Evolutionary conservation across 2,888 invertebrate species (phyloP), one percentile per base, ranked within the genome.

Genomic region (Amphipoea lucens): DNA sequence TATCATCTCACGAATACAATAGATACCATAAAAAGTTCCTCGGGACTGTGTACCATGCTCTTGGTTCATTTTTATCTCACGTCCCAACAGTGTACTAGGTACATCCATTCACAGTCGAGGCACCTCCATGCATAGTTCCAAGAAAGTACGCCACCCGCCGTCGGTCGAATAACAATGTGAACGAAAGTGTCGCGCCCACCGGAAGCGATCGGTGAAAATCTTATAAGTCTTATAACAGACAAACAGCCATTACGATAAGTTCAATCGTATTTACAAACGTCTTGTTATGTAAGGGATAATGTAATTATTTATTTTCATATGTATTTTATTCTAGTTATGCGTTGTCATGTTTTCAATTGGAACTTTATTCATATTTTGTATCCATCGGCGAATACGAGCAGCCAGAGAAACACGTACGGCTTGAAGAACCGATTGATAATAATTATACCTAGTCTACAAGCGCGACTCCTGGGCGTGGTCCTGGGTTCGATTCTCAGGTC

Each of bases 111-210:
- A 78, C 45, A 83, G 82, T 85, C 78, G 42, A 78, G 72, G 69
- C 80, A 78, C 73, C 69, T 77, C 77, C 77, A 60, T 67, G 74
- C 76, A 79, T 71, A 63, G 70, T 90, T 87, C 88, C 70, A 89
- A 85, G 92, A 92, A 92, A 90, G 90, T 88, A 82, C 80, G 78
- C 79, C 82, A 76, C 83, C 77, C 77, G 63, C 76, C 74, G 51
- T 65, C 76, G 72, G 74, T 88, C 87, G 95, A 94, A 94, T 94
- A 92, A 94, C 91, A 95, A 95, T 92, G 90, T 88, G 89, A 93
- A 92, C 87, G 95, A 95, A 95, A 95, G 95, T 93, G 90, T 87
- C 87, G 82, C 78, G 80, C 87, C 88, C 91, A 92, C 93, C 93
- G 93, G 93, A 94, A 94, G 91, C 83, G 80, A 48, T 69, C 79